phyloP scores from a whole-genome alignment of 2,888 invertebrate genomes.

The Fragum fragum region DNA sequence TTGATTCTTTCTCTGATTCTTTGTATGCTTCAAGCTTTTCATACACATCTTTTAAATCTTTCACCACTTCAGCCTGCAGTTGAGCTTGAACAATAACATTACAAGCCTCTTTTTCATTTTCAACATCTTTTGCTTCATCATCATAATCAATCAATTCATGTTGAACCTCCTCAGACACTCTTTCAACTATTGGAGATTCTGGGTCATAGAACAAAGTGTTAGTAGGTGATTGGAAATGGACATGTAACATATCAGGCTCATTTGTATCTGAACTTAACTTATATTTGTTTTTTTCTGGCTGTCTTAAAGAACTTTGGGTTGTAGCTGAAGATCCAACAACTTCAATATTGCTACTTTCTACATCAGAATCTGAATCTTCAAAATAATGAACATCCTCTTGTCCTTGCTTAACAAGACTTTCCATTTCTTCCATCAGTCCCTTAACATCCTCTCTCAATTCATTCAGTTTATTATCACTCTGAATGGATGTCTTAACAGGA shows the following conservation, averaged over 20 bases:
- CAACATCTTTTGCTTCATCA: constrained; percentile 34
- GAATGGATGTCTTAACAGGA: neutral
- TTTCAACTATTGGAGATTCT: constrained; percentile 60
- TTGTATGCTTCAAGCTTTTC: constrained; percentile 41
- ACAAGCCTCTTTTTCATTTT: constrained; percentile 33
- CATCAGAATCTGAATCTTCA: neutral
- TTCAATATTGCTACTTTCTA: constrained; percentile 7
- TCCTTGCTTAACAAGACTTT: constrained; percentile 35
- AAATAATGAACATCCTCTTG: neutral
- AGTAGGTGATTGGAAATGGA: constrained; percentile 56
- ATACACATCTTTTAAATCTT: constrained; percentile 59
- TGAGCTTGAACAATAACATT: neutral
- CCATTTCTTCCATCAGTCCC: constrained; percentile 55
- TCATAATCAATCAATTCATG: constrained; percentile 59
- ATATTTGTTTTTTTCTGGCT: neutral
- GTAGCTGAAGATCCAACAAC: neutral
- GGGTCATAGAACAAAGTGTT: constrained; percentile 65
- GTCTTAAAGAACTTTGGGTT: constrained; percentile 15
- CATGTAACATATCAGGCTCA: constrained; percentile 44
- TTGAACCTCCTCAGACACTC: constrained; percentile 45
- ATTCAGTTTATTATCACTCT: constrained; percentile 9
- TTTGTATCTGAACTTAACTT: neutral
- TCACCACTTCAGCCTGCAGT: constrained; percentile 44
- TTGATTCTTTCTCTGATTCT: constrained; percentile 11
- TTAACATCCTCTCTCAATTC: constrained; percentile 45